These are phyloP conservation scores for Spodoptera picta DNA, from an alignment of 2,888 invertebrate genomes.

Conservation along the genomic window DNA sequence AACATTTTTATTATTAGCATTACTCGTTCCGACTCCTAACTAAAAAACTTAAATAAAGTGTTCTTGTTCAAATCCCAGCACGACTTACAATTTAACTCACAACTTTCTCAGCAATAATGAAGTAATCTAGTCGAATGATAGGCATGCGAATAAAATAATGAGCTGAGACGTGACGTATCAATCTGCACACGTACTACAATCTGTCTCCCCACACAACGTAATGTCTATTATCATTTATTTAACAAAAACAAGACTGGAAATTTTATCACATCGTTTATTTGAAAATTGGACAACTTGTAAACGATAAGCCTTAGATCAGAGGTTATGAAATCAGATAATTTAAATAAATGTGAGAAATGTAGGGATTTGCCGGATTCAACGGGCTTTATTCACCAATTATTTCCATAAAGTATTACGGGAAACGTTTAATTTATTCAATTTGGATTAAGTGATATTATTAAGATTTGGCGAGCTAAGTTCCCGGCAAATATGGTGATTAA, in stretches of 20 bases:
- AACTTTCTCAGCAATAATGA: conserved; percentile 8
- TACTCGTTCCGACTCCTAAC: too few relatives aligned
- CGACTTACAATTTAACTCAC: not conserved
- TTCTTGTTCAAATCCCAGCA: not conserved
- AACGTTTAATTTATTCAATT: conserved; percentile 40
- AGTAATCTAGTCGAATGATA: conserved; percentile 15
- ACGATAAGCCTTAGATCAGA: conserved; percentile 29
- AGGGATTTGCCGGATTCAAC: conserved; percentile 34
- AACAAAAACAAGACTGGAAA: conserved; percentile 59
- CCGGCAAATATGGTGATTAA: conserved; percentile 39
- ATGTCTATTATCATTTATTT: conserved; percentile 62
- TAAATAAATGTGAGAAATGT: conserved; percentile 45
- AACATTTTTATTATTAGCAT: too few relatives aligned
- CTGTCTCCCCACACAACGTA: conserved; percentile 57
- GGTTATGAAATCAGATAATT: conserved; percentile 44
- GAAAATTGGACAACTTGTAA: conserved; percentile 29
- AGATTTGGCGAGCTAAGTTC: conserved; percentile 15
- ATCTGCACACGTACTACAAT: conserved; percentile 59
- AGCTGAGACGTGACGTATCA: conserved; percentile 41
- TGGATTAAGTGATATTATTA: conserved; percentile 29
- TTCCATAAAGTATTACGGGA: conserved; percentile 32
- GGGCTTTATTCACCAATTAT: conserved; percentile 42
- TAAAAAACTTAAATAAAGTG: too few relatives aligned
- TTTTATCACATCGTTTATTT: conserved; percentile 48
- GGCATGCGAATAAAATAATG: conserved; percentile 38